phyloP scores from a whole-genome alignment of 2,888 invertebrate genomes.

The Apodemia zela region DNA sequence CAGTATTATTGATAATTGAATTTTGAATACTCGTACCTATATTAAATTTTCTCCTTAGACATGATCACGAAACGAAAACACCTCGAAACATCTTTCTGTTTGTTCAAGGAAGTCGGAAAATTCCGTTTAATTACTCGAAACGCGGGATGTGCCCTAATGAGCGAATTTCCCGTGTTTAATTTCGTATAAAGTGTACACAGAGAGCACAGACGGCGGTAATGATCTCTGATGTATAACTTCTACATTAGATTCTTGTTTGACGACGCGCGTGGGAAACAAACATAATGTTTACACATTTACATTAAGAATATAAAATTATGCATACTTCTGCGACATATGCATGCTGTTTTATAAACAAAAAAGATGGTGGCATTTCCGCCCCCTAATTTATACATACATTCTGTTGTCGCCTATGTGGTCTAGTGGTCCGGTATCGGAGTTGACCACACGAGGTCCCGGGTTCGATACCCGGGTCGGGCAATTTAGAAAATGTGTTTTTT shows the following conservation, averaged over 20 bases:
- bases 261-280: neutral
- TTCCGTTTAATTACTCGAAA: conserved; percentile 36
- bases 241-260: conserved; percentile 6
- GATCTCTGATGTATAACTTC: conserved; percentile 20
- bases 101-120: conserved; percentile 28
- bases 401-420: no score
- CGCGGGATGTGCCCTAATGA: conserved; percentile 36
- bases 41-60: no score
- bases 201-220: conserved; percentile 24
- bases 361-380: no score
- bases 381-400: no score
- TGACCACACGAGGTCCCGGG: no score
- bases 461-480: no score
- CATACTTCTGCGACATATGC: neutral
- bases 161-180: conserved; percentile 32
- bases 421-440: no score
- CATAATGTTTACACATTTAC: neutral
- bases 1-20: no score
- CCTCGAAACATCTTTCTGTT: conserved; percentile 19
- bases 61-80: conserved; percentile 17
- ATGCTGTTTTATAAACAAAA: neutral
- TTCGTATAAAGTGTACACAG: conserved; percentile 27
- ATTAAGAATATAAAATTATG: neutral
- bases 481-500: no score
- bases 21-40: no score